Evolutionary conservation across 2,888 invertebrate species (phyloP).

Genomic region (Nephrotoma appendiculata): DNA sequence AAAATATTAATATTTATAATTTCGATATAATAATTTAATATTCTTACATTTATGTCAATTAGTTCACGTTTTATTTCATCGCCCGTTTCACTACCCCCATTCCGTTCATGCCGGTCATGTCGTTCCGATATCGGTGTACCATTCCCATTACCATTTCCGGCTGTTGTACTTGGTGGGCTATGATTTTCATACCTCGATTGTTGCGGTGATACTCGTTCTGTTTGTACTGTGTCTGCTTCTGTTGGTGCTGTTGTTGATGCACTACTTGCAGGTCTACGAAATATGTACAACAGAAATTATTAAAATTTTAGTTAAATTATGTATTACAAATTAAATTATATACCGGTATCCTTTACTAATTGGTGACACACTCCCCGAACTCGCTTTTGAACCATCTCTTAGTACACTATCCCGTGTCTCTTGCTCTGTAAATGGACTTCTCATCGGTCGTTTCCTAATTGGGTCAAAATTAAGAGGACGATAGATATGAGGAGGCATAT

Average conservation of each 20-base stretch:
- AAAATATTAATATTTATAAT: neutral
- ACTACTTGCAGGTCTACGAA: conserved; percentile 29
- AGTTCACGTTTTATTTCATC: conserved; percentile 31
- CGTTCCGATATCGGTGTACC: conserved; percentile 12
- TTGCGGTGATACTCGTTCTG: conserved; percentile 31
- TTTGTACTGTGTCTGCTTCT: conserved; percentile 34
- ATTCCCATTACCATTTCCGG: conserved; percentile 22
- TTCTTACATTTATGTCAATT: conserved; percentile 24
- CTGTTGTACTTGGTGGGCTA: conserved; percentile 31
- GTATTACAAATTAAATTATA: neutral
- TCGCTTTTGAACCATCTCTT: conserved; percentile 39
- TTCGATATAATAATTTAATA: neutral
- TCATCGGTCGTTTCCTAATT: conserved; percentile 39
- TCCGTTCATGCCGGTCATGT: conserved; percentile 28
- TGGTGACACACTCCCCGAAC: conserved; percentile 34
- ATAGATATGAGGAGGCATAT: conserved; percentile 30
- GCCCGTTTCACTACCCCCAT: conserved; percentile 32
- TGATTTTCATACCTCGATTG: conserved; percentile 34
- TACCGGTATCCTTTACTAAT: conserved; percentile 29
- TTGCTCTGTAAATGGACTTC: conserved; percentile 35
- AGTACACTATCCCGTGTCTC: conserved; percentile 48
- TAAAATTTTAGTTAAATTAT: neutral
- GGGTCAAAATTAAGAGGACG: conserved; percentile 33
- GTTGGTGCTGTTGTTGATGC: conserved; percentile 33
- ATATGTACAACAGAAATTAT: neutral